A percentile compares a stretch with the other conserved stretches of the same genome.
Evolutionary conservation across 2,797 vertebrate species (phyloP).

Genomic region (Gallinago nigripennis): DNA sequence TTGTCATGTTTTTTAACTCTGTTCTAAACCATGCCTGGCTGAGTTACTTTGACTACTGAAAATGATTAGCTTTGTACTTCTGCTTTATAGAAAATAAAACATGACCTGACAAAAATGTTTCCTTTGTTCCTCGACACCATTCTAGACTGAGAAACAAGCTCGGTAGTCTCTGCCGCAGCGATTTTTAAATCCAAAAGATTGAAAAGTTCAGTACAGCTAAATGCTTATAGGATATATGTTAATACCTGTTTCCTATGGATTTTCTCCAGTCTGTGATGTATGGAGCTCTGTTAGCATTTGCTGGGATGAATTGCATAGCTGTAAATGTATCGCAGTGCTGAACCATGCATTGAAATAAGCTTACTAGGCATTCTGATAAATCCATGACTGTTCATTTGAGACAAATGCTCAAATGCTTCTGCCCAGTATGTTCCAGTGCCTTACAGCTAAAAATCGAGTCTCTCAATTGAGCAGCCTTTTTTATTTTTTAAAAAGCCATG

Average conservation of each 20-base stretch:
- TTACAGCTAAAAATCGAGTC: neutral
- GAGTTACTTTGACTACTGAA: neutral
- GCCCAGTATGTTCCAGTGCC: neutral
- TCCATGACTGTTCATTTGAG: neutral
- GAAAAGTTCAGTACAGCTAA: neutral
- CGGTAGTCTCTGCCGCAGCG: neutral
- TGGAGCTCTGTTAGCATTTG: neutral
- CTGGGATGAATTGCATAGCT: constrained; percentile 1
- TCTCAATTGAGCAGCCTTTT: neutral
- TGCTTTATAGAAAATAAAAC: neutral
- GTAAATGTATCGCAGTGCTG: neutral
- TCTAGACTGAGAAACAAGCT: neutral
- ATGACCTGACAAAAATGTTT: neutral
- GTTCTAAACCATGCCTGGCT: neutral
- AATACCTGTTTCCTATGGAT: neutral
- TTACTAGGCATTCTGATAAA: constrained; percentile 15
- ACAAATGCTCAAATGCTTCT: constrained; percentile 8
- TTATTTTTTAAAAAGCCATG: neutral
- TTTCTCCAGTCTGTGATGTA: neutral
- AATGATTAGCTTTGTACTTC: neutral
- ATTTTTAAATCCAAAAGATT: neutral
- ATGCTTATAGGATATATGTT: neutral
- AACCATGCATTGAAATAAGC: neutral
- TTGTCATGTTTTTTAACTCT: neutral
- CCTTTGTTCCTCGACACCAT: neutral